Evolutionary conservation across 2,888 invertebrate species (phyloP).

Genomic region (Platerodrilus igneus): DNA sequence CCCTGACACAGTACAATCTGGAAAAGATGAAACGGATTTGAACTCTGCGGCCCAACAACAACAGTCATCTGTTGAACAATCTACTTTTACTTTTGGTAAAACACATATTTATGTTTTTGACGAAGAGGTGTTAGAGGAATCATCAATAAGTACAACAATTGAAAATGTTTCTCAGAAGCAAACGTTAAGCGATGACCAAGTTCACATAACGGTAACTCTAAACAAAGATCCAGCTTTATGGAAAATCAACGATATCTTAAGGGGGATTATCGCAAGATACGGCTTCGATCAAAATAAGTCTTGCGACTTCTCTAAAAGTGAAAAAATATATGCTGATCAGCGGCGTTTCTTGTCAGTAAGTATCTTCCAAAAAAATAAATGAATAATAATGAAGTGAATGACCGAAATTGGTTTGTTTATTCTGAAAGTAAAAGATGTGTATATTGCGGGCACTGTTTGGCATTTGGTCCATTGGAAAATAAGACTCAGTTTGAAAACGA

Average conservation of each 20-base stretch:
- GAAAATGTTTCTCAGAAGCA: constrained; percentile 22
- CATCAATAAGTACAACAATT: too few species aligned
- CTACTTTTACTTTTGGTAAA: constrained; percentile 17
- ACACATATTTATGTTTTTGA: constrained; percentile 23
- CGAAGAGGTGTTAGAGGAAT: constrained; percentile 21
- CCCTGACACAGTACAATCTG: constrained; percentile 9
- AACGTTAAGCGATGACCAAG: constrained; percentile 17
- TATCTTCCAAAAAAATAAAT: constrained; percentile 21
- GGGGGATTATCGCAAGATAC: constrained; percentile 26
- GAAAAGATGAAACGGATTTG: too few species aligned
- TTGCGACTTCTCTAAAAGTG: constrained; percentile 22
- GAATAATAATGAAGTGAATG: constrained; percentile 6
- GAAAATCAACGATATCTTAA: constrained; percentile 25
- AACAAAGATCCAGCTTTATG: constrained; percentile 27
- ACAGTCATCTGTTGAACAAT: constrained; percentile 23
- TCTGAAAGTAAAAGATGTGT: too few species aligned
- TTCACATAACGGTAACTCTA: constrained; percentile 20
- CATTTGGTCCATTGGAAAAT: constrained; percentile 22
- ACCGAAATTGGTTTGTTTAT: constrained; percentile 15
- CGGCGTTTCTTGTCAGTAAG: too few species aligned
- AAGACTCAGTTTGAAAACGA: constrained; percentile 21
- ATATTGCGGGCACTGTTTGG: too few species aligned
- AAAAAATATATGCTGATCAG: constrained; percentile 20
- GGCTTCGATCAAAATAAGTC: constrained; percentile 27
- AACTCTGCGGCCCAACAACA: too few species aligned